Conservation (phyloP, 2,888 invertebrate genomes). For the Aelia acuminata region DNA sequence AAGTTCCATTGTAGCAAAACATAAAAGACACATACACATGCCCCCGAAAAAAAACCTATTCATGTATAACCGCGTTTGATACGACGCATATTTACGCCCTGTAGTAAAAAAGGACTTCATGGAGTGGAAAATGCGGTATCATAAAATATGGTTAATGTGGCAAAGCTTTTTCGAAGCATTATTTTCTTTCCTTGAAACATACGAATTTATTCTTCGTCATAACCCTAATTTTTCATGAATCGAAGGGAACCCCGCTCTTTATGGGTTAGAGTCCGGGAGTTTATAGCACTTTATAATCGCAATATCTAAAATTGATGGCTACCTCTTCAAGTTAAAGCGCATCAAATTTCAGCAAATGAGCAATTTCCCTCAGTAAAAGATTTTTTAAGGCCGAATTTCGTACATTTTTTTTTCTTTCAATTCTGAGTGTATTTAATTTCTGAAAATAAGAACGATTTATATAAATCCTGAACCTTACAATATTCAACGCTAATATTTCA, state of each 20-base stretch:
- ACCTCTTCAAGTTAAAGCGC: neutral
- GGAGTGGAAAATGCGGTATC: conserved; percentile 8
- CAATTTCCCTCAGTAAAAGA: too few relatives aligned
- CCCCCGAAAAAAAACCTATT: conserved; percentile 4
- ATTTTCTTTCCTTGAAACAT: neutral
- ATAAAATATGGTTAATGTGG: conserved; percentile 35
- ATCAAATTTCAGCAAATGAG: neutral
- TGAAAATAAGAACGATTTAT: too few relatives aligned
- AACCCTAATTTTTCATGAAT: conserved; percentile 33
- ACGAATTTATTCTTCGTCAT: conserved; percentile 9
- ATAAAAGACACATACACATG: neutral
- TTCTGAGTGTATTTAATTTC: too few relatives aligned
- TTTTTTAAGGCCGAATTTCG: too few relatives aligned
- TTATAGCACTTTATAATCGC: neutral
- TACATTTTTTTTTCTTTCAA: too few relatives aligned
- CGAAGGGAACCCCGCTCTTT: neutral
- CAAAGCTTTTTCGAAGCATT: conserved; percentile 34
- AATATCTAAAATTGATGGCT: neutral
- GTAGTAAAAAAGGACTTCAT: conserved; percentile 30
- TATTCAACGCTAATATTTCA: too few relatives aligned
- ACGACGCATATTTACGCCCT: neutral
- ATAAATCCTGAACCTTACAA: too few relatives aligned
- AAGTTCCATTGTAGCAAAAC: neutral
- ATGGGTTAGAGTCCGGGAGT: neutral
- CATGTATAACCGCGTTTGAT: conserved; percentile 37